phyloP scores from a whole-genome alignment of 2,888 invertebrate species.

The Congeria kusceri region DNA sequence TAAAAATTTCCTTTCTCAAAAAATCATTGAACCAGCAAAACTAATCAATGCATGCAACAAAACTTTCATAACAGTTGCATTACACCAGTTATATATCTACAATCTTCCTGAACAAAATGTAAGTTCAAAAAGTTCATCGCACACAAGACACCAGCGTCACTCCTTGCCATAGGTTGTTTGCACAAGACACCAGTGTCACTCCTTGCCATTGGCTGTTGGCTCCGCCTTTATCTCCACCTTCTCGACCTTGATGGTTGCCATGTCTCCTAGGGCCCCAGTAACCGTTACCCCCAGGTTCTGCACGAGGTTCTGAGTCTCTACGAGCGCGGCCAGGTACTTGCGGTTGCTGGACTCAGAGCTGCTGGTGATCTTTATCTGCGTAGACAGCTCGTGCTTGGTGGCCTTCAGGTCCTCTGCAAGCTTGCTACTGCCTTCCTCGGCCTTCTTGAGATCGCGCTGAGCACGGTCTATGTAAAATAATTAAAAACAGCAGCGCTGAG shows the following conservation, averaged over 20 bases:
- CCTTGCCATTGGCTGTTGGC: conserved; percentile 31
- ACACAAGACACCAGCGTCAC: background rate
- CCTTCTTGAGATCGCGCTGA: conserved; percentile 88
- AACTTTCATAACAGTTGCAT: too few relatives aligned
- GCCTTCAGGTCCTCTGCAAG: conserved; percentile 87
- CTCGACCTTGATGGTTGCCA: conserved; percentile 44
- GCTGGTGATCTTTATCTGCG: conserved; percentile 66
- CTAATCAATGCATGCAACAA: too few relatives aligned
- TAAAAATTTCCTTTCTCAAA: too few relatives aligned
- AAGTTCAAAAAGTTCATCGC: too few relatives aligned
- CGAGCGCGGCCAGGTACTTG: conserved; percentile 65
- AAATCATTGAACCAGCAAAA: too few relatives aligned
- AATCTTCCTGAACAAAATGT: too few relatives aligned
- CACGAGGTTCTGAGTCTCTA: conserved; percentile 62
- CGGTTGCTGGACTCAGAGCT: conserved; percentile 65
- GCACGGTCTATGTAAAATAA: conserved; percentile 86
- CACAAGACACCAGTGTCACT: conserved; percentile 9
- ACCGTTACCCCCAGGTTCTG: conserved; percentile 57
- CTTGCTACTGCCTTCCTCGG: conserved; percentile 88
- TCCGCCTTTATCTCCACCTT: conserved; percentile 37
- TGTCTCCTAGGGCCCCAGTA: conserved; percentile 59
- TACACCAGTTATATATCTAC: too few relatives aligned
- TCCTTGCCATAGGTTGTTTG: conserved; percentile 26
- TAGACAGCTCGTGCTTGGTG: conserved; percentile 66
- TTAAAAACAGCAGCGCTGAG: too few relatives aligned